phyloP scores from a whole-genome alignment of 2,888 invertebrate genomes.

The Andrena bicolor region DNA sequence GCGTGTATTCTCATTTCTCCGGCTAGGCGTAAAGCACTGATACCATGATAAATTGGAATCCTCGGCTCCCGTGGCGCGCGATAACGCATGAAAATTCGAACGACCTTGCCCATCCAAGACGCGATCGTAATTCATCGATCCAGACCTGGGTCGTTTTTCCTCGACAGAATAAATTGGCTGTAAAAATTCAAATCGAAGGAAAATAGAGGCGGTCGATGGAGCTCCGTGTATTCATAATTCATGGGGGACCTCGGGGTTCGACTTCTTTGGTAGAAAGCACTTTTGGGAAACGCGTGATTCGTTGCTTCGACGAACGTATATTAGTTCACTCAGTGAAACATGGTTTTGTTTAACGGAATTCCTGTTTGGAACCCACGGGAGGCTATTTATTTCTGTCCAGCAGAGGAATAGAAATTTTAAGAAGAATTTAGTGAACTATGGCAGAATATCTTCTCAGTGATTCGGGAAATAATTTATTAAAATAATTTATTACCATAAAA shows the following conservation, averaged over 20 bases:
- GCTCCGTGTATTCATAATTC: conserved; percentile 54
- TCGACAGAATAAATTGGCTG: conserved; percentile 57
- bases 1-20: background rate
- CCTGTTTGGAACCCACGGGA: too few species aligned
- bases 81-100: conserved; percentile 44
- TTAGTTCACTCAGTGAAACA: background rate
- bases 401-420: too few species aligned
- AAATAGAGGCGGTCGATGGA: conserved; percentile 50
- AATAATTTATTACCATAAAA: background rate
- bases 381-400: too few species aligned
- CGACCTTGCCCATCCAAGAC: conserved; percentile 28
- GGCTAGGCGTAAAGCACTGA: background rate
- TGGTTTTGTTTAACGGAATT: too few species aligned
- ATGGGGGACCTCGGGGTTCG: conserved; percentile 23
- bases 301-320: background rate
- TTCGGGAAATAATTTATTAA: too few species aligned
- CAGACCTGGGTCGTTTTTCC: conserved; percentile 29
- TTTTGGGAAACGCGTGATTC: background rate
- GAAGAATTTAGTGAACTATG: too few species aligned
- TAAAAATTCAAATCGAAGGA: conserved; percentile 61
- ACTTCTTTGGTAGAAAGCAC: conserved; percentile 14
- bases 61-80: background rate
- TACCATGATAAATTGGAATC: conserved; percentile 25
- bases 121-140: conserved; percentile 53
- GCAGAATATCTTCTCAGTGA: too few species aligned